phyloP scores from a whole-genome alignment of 2,797 vertebrate species.

The Sphenodon punctatus region DNA sequence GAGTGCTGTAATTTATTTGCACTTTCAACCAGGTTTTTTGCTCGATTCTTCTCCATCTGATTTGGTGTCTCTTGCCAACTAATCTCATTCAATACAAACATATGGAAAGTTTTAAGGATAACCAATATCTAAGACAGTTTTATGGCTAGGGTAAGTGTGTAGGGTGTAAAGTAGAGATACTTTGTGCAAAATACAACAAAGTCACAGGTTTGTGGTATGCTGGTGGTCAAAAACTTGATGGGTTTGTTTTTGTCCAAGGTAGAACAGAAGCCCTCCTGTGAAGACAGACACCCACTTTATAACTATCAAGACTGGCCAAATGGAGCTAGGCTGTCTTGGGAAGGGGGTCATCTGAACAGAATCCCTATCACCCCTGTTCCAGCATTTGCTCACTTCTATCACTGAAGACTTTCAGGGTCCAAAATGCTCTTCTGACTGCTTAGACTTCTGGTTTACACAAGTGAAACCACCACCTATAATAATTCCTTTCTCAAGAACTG shows the following conservation, averaged over 20 bases:
- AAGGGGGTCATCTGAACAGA: too few relatives aligned
- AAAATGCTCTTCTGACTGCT: rapidly evolving
- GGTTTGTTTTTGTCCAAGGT: too few relatives aligned
- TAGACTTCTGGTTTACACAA: neutral
- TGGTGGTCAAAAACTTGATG: too few relatives aligned
- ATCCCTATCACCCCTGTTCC: too few relatives aligned
- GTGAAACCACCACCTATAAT: too few relatives aligned
- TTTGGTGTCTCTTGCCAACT: neutral
- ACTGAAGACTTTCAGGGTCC: too few relatives aligned
- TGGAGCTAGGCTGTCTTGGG: too few relatives aligned
- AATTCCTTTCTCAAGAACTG: too few relatives aligned
- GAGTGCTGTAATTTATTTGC: conserved; percentile 1
- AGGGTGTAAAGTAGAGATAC: neutral
- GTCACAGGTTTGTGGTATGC: rapidly evolving
- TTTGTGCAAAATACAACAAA: neutral
- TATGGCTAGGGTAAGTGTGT: neutral
- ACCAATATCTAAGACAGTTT: neutral
- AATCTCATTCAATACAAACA: conserved; percentile 2
- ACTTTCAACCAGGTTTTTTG: conserved; percentile 6
- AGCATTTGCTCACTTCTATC: too few relatives aligned
- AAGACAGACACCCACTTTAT: too few relatives aligned
- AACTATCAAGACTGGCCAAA: too few relatives aligned
- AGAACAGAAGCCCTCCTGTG: too few relatives aligned
- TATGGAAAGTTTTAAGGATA: neutral
- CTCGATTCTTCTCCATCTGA: conserved; percentile 8